phyloP scores from a whole-genome alignment of 2,797 vertebrate genomes.

The Leptatherina wallacei region DNA sequence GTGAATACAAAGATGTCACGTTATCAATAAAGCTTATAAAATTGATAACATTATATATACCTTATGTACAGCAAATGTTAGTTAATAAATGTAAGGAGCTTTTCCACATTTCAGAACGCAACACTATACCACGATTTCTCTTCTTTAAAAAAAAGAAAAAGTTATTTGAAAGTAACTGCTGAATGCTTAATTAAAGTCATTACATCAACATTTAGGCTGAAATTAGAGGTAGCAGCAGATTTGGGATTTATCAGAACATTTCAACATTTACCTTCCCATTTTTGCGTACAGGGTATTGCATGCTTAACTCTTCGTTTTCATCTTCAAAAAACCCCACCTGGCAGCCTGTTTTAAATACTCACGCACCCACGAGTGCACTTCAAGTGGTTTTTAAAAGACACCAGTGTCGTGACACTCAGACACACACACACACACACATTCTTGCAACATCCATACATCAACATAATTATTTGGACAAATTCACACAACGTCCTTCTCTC shows the following conservation, averaged over 20 bases:
- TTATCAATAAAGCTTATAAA: constrained; percentile 84
- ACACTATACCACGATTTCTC: constrained; percentile 71
- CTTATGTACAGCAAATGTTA: constrained; percentile 79
- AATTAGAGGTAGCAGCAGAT: constrained; percentile 99
- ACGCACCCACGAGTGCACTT: constrained; percentile 77
- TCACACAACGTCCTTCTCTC: constrained; percentile 54
- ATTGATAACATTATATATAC: constrained; percentile 80
- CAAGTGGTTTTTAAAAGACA: constrained; percentile 83
- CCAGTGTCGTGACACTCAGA: constrained; percentile 69
- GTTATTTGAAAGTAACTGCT: constrained; percentile 85
- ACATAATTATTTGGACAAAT: constrained; percentile 24
- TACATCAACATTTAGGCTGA: constrained; percentile 80
- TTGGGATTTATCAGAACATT: constrained; percentile 79
- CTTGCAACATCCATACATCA: constrained; percentile 7
- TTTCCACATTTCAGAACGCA: constrained; percentile 71
- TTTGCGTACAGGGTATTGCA: constrained; percentile 71
- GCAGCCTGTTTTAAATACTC: constrained; percentile 76
- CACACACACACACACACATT: constrained; percentile 22
- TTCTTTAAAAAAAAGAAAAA: constrained; percentile 75
- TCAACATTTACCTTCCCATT: constrained; percentile 73
- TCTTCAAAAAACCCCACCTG: constrained; percentile 61
- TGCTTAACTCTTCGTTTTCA: constrained; percentile 76
- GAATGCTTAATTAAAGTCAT: constrained; percentile 70
- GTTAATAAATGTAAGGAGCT: constrained; percentile 76
- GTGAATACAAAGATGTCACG: constrained; percentile 79